phyloP scores from a whole-genome alignment of 2,113 vertebrate genomes.

The Lampris megalopsis region DNA sequence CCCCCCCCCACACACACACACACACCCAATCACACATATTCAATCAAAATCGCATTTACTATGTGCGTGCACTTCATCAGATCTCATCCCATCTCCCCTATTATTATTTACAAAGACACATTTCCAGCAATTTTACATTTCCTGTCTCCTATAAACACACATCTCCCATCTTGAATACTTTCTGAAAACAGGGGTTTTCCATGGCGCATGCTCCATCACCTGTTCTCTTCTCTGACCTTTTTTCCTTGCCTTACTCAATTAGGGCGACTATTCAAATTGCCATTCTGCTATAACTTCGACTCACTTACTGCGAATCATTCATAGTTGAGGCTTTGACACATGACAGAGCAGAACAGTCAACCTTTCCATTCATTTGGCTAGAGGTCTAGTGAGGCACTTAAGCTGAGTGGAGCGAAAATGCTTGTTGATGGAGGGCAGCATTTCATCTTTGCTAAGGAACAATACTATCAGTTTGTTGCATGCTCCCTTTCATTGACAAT shows the following conservation, averaged over 20 bases:
- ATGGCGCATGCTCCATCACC: constrained; percentile 47
- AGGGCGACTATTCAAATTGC: constrained; percentile 42
- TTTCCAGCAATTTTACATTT: constrained; percentile 48
- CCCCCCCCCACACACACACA: background rate
- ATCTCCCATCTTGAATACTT: constrained; percentile 57
- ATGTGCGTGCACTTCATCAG: constrained; percentile 1
- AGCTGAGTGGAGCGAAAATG: constrained; percentile 43
- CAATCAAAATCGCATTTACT: constrained; percentile 15
- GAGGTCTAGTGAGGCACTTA: constrained; percentile 42
- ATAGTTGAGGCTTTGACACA: constrained; percentile 51
- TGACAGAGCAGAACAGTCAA: constrained; percentile 44
- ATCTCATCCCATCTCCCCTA: constrained; percentile 26
- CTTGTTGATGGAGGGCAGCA: constrained; percentile 11
- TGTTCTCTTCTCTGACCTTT: constrained; percentile 38
- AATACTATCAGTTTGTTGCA: constrained; percentile 34
- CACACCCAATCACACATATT: constrained; percentile 11
- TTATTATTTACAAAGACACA: constrained; percentile 37
- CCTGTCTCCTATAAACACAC: constrained; percentile 58
- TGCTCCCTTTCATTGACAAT: constrained; percentile 18
- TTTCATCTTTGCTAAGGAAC: constrained; percentile 42
- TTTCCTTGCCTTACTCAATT: constrained; percentile 18
- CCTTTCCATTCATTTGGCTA: constrained; percentile 51
- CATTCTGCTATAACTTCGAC: constrained; percentile 49
- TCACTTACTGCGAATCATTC: constrained; percentile 42
- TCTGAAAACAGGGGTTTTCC: constrained; percentile 33